phyloP scores from a whole-genome alignment of 2,113 vertebrate genomes.

The Apodemus speciosus region DNA sequence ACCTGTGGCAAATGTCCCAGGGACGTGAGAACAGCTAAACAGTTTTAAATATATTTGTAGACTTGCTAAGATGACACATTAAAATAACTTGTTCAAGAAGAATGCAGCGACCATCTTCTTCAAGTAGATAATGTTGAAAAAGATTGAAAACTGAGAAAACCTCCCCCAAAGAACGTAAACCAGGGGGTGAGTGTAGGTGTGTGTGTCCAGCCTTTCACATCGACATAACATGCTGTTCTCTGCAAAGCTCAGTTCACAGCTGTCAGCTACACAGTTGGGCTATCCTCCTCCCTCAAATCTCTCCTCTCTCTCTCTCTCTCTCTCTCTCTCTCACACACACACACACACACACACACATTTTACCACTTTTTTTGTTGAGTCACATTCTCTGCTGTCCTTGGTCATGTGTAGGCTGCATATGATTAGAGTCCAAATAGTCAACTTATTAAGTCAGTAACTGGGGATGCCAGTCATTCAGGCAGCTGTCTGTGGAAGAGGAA shows the following conservation, averaged over 20 bases:
- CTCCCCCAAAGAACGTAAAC: background rate
- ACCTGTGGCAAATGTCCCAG: background rate
- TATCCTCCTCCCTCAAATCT: background rate
- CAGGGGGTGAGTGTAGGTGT: too few relatives aligned
- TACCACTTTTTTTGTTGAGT: background rate
- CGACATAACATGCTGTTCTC: background rate
- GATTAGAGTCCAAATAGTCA: background rate
- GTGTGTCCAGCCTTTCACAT: background rate
- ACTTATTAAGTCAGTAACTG: background rate
- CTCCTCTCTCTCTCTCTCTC: background rate
- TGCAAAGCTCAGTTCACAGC: background rate
- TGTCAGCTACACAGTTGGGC: too few relatives aligned
- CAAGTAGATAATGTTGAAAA: background rate
- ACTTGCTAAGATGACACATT: background rate
- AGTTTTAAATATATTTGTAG: background rate
- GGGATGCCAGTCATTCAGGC: background rate
- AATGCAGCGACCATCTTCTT: background rate
- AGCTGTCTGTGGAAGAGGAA: background rate
- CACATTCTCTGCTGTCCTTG: background rate
- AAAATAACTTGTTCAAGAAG: background rate
- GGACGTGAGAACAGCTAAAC: background rate
- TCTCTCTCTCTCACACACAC: background rate
- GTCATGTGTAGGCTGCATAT: background rate
- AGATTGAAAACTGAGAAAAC: slow-evolving; percentile 13
- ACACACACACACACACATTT: background rate